phyloP scores from a whole-genome alignment of 2,113 vertebrate genomes.

The Colius striatus region DNA sequence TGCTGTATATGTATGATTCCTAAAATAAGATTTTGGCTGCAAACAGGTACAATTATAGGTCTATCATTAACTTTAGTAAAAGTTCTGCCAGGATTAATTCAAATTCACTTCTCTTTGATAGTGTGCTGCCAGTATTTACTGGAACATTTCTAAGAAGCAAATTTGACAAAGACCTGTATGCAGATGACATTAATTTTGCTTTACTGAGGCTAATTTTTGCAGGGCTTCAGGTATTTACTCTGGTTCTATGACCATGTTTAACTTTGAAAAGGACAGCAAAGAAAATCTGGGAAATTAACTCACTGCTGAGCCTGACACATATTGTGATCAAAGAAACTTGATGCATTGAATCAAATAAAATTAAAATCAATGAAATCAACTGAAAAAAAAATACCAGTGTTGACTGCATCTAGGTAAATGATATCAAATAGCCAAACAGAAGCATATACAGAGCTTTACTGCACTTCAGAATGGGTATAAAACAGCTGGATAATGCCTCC shows the following conservation, averaged over 20 bases:
- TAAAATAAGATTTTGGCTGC: not conserved
- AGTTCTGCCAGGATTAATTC: not conserved
- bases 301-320: not conserved
- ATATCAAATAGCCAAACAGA: not conserved
- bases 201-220: not conserved
- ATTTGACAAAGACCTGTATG: not conserved
- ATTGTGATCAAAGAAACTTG: not conserved
- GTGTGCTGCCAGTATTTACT: not conserved
- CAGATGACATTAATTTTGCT: not conserved
- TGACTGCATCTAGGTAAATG: not conserved
- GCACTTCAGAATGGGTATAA: not conserved
- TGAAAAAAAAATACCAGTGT: not conserved
- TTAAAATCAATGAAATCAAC: not conserved
- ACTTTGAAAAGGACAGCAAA: not conserved
- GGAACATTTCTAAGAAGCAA: not conserved
- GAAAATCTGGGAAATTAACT: not conserved
- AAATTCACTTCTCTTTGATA: not conserved
- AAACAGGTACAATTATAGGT: not conserved
- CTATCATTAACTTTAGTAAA: not conserved
- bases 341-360: not conserved
- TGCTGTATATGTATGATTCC: not conserved
- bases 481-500: not conserved
- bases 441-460: not conserved
- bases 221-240: not conserved
- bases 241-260: not conserved